Conservation (phyloP, 2,888 invertebrate species). For the Palloptera scutellata region DNA sequence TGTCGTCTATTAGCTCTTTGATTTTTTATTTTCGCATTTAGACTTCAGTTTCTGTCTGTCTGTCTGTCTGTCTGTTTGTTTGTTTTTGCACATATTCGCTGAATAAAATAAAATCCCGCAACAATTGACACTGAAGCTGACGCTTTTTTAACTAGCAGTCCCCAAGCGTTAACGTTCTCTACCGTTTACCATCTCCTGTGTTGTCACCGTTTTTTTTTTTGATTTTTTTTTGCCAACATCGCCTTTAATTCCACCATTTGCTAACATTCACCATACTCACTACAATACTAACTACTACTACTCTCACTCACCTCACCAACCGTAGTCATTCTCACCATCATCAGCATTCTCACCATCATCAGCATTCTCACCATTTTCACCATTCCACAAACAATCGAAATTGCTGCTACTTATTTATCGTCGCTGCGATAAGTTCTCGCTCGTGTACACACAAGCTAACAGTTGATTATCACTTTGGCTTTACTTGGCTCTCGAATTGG, state of each 20-base stretch:
- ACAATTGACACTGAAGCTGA: too few species aligned
- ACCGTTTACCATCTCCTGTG: too few species aligned
- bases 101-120: too few species aligned
- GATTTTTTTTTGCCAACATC: too few species aligned
- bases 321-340: not conserved
- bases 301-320: not conserved
- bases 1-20: too few species aligned
- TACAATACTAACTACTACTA: not conserved
- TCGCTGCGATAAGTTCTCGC: slow-evolving; percentile 16
- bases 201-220: too few species aligned
- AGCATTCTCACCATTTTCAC: slow-evolving; percentile 29
- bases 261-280: slow-evolving; percentile 4
- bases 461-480: not conserved
- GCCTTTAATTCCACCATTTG: too few species aligned
- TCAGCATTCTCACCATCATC: not conserved
- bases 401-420: slow-evolving; percentile 9
- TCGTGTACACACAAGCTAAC: slow-evolving; percentile 17
- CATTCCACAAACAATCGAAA: too few species aligned
- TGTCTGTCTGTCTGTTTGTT: not conserved
- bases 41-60: not conserved
- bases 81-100: too few species aligned
- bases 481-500: too few species aligned
- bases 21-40: not conserved
- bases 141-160: too few species aligned
- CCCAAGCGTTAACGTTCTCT: too few species aligned